Base-by-base conservation (phyloP, 2,888 invertebrate species). In the Cacoxenus indagator region DNA sequence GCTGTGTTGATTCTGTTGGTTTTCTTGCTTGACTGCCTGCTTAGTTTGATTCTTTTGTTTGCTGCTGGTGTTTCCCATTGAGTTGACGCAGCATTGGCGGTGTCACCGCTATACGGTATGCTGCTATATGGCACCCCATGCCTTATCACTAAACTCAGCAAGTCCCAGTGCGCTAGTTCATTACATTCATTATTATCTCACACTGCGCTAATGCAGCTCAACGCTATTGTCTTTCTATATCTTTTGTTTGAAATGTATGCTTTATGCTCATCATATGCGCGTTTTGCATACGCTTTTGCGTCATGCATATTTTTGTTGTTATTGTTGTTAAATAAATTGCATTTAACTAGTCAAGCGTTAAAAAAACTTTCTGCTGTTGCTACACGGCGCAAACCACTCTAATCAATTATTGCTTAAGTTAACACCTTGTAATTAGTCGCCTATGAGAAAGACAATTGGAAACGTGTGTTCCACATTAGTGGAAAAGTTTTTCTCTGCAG, bases 401-500 rank as follows among this genome's bases (percentile, higher is more conserved):
- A 43, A 62, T 45, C n/a, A 62, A 45, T 62, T 24, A 22, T 19
- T 43, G 43, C 19, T 26, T 62, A 62, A 62, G 14, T 45, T 43
- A 62, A 62, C 61, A 62, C 45, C 61, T 51, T 19, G 19, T 22
- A 51, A 51, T 51, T n/a, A 51, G 51, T 37, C 14, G 37, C 37
- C 37, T 37, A 37, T 14, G 14, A 37, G 9, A 22, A 62, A 62
- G 19, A 46, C 51, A 64, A 48, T 48, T 14, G 48, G 26, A 48
- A 46, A 80, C 79, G 78, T 71, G 75, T 77, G 78, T 81, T 80
- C 79, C 78, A 79, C 81, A 81, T 79, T 81, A 79, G 71, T 72
- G 72, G 59, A 75, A 43, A 80, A 80, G 70, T 78, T 75, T 81
- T 73, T 67, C 54, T 43, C n/a, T 9, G 0, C 55, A 57, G 17